Evolutionary conservation across 2,113 vertebrate genomes (phyloP), one percentile per base, ranked within the genome.

Genomic region (Laticauda laticaudata): DNA sequence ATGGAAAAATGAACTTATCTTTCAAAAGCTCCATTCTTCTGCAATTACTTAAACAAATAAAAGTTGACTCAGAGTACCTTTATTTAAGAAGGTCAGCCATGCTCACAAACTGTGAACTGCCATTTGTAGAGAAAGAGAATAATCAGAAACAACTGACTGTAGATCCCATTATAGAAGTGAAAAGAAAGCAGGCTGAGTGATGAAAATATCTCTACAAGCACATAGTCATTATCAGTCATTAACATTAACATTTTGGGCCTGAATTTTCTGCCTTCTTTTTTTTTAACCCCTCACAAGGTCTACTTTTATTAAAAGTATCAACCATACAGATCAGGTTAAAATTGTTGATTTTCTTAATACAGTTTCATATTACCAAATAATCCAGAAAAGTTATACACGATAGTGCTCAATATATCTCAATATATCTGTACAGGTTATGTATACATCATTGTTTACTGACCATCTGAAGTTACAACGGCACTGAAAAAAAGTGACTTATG

Each of bases 31-130:
- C 45, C 48, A n/a, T 48, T 29, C 90, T 86, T 86, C 5, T 64
- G 48, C 89, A 90, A 93, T 89, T 87, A 51, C 57, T 48, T 81
- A 92, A 87, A 86, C n/a, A 90, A 90, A 92, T 59, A 92, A 39
- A 90, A 26, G 56, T 48, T 86, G 45, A 45, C 15, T 54, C 51
- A 39, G 48, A 57, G n/a, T 10, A 75, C 24, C 64, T 29, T 45
- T 48, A 48, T 45, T 43, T 45, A 54, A 85, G 90, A 86, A 88
- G 90, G 69, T 91, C 93, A 91, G 26, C 2, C 20, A 15, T 92
- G 43, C n/a, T 23, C 9, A 14, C n/a, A 39, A 91, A 43, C 48
- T 29, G 57, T 88, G 57, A 91, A 81, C 85, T 88, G 53, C 91
- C 89, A 91, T 93, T 91, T 93, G 86, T 39, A 88, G 12, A 29